Base-by-base conservation (phyloP, 2,888 invertebrate genomes). In the Eupithecia subumbrata region DNA sequence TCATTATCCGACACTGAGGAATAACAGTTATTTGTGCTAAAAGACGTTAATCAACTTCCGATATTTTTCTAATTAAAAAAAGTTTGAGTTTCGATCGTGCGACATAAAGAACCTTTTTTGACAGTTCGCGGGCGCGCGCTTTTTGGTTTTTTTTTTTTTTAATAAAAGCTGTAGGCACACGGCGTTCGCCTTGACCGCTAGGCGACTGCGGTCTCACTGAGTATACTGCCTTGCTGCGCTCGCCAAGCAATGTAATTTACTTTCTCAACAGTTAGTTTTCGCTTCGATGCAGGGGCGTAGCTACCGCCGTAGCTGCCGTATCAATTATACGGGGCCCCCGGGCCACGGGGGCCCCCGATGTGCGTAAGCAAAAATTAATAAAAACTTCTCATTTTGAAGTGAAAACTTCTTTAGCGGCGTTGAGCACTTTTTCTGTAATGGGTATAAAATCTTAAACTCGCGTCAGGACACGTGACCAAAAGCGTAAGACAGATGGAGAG, bases 211-310 rank as follows among this genome's bases (percentile, higher is more conserved):
- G 92, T 86, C 88, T 84, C 82, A 94, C 94, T 94, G 93, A 92
- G 85, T 86, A 83, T 82, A 82, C 84, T 84, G 84, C 86, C 86
- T 88, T 84, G 85, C 81, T 86, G 88, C 88, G 87, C 82, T 78
- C 82, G 85, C 84, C 86, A 85, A 85, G 81, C 85, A 81, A 89
- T 89, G 91, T 90, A 91, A 90, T 91, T 91, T 90, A 92, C 92
- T 92, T 93, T 92, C 93, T 8, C 92, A 90, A 94, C 94, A 90
- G 93, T 93, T 92, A 93, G 86, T 92, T 92, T 92, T 93, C 92
- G 93, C 93, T 91, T 86, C 90, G 90, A 84, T 93, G 92, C 93
- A 92, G n/a, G n/a, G n/a, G n/a, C n/a, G n/a, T n/a, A n/a, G n/a
- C n/a, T n/a, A n/a, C n/a, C n/a, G n/a, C n/a, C n/a, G n/a, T n/a